phyloP scores from a whole-genome alignment of 2,888 invertebrate species.

The Agriopis marginaria region DNA sequence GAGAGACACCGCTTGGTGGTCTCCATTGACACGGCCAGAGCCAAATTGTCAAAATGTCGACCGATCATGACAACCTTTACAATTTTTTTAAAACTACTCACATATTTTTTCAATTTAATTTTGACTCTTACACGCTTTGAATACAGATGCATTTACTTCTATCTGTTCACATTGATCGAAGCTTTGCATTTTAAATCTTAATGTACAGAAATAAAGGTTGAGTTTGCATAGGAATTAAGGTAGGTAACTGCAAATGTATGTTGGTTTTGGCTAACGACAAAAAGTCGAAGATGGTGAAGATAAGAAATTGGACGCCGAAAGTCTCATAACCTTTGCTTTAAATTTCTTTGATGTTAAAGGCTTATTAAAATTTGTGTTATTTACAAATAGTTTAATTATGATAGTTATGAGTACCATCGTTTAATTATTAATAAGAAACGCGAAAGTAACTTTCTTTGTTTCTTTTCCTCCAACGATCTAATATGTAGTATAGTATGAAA shows the following conservation, averaged over 20 bases:
- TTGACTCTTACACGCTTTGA: slow-evolving; percentile 25
- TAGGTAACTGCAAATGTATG: slow-evolving; percentile 5
- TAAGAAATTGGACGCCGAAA: slow-evolving; percentile 53
- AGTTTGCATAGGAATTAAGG: slow-evolving; percentile 12
- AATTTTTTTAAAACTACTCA: slow-evolving; percentile 29
- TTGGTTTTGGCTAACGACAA: slow-evolving; percentile 58
- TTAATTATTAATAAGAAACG: not conserved
- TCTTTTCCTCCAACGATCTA: not conserved
- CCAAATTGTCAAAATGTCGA: slow-evolving; percentile 83
- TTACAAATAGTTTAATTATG: slow-evolving; percentile 1
- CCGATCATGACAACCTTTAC: slow-evolving; percentile 68
- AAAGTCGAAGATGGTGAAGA: slow-evolving; percentile 71
- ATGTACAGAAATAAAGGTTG: slow-evolving; percentile 28
- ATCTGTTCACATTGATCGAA: not conserved
- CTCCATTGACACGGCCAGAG: slow-evolving; percentile 63
- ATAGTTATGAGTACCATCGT: not conserved
- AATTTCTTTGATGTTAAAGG: slow-evolving; percentile 34
- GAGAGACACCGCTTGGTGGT: slow-evolving; percentile 74
- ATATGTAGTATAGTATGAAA: too few relatives aligned
- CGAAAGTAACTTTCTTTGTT: not conserved
- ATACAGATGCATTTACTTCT: not conserved
- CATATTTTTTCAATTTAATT: slow-evolving; percentile 6
- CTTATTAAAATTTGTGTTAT: slow-evolving; percentile 29
- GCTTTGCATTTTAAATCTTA: not conserved
- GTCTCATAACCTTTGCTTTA: slow-evolving; percentile 36